phyloP scores from a whole-genome alignment of 92 coral and sea anemone genomes.

The Epizoanthus stellaris region DNA sequence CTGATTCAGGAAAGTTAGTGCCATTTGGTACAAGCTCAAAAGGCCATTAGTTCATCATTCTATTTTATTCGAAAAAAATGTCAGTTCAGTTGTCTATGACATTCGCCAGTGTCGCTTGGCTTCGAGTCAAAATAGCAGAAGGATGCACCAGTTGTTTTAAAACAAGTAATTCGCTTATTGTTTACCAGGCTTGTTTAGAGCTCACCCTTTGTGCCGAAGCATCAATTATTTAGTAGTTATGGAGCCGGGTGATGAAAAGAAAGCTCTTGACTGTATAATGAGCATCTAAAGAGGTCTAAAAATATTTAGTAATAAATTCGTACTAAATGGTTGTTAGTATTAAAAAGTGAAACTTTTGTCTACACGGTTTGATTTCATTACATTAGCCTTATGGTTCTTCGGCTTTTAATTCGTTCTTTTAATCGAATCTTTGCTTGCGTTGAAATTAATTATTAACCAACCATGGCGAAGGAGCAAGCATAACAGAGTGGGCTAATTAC shows the following conservation, averaged over 20 bases:
- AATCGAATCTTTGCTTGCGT: constrained; percentile 38
- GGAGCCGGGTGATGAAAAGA: constrained; percentile 16
- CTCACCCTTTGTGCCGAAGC: not conserved
- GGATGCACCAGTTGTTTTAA: not conserved
- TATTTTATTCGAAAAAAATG: no score
- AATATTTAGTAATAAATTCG: not conserved
- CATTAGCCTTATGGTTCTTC: not conserved
- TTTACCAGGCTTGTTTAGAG: constrained; percentile 28
- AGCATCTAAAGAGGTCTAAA: not conserved
- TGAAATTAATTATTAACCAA: constrained; percentile 19
- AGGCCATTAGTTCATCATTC: constrained; percentile 29
- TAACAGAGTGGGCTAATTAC: not conserved
- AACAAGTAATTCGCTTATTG: constrained; percentile 27
- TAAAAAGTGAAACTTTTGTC: not conserved
- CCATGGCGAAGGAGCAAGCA: constrained; percentile 32
- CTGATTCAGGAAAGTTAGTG: constrained; percentile 6
- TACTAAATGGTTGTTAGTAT: not conserved
- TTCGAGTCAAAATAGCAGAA: not conserved
- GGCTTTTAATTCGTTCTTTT: constrained; percentile 6
- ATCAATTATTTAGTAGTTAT: constrained; percentile 22
- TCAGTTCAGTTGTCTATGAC: not conserved
- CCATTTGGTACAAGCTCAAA: constrained; percentile 35
- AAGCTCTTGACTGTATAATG: not conserved
- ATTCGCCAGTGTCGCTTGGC: not conserved
- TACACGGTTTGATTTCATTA: not conserved